Percentiles rank a stretch among this genome's conserved stretches.
These are phyloP conservation scores for Odontesthes bonariensis DNA, from an alignment of 2,113 vertebrate species.

Conservation along the genomic window DNA sequence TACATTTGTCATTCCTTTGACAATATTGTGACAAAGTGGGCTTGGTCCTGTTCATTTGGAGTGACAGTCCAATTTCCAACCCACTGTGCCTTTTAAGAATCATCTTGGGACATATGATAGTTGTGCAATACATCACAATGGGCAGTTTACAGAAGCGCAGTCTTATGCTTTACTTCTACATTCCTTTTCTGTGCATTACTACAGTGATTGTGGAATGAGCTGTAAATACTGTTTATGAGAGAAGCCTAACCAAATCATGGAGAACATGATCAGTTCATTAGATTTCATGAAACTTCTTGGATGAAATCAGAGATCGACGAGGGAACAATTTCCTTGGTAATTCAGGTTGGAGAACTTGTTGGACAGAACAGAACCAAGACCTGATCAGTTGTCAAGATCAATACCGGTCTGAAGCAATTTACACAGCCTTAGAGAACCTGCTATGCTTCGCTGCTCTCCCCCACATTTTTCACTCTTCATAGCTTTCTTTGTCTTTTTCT, in stretches of 20 bases:
- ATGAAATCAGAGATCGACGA: slow-evolving; percentile 1
- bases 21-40: neutral
- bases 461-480: neutral
- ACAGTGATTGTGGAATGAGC: neutral
- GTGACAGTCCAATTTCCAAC: neutral
- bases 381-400: slow-evolving; percentile 70
- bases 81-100: neutral
- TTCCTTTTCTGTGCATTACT: neutral
- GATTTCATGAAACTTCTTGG: neutral
- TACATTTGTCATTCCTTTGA: neutral
- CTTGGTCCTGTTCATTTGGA: neutral
- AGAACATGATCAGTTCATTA: neutral
- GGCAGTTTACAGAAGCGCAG: neutral
- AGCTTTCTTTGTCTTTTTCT: slow-evolving; percentile 42
- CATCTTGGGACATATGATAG: neutral
- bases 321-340: neutral
- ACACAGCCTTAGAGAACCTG: slow-evolving; percentile 45
- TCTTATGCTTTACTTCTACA: neutral
- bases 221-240: neutral
- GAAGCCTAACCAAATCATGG: neutral
- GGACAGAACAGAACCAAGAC: slow-evolving; percentile 33
- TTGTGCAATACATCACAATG: neutral
- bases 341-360: slow-evolving; percentile 20
- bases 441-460: slow-evolving; percentile 53
- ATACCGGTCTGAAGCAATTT: slow-evolving; percentile 65